A percentile compares a stretch with the other conserved stretches of the same genome.
These are phyloP conservation scores for Spodoptera litura DNA, from an alignment of 1,140 invertebrate genomes.

Conservation along the genomic window DNA sequence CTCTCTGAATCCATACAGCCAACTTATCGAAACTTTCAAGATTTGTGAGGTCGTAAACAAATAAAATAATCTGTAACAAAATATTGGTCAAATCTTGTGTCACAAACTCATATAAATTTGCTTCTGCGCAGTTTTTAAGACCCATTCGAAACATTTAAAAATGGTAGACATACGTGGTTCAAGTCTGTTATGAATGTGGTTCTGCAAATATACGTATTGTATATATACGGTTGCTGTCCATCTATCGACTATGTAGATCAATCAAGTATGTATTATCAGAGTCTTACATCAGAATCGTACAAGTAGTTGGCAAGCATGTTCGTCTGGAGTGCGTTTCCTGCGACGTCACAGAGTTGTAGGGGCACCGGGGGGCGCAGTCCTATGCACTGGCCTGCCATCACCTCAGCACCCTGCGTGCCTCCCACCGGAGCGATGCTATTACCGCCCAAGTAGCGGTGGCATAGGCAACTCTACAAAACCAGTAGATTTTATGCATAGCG, in stretches of 20 bases:
- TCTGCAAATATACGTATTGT: too few species aligned
- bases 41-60: slow-evolving; percentile 96
- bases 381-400: slow-evolving; percentile 89
- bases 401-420: slow-evolving; percentile 92
- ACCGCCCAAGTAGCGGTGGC: slow-evolving; percentile 78
- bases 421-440: slow-evolving; percentile 61
- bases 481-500: neutral
- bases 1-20: slow-evolving; percentile 90
- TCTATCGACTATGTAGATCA: neutral
- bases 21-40: slow-evolving; percentile 92
- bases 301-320: slow-evolving; percentile 95
- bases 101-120: too few species aligned
- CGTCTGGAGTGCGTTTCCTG: slow-evolving; percentile 91
- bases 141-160: too few species aligned
- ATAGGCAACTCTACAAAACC: slow-evolving; percentile 88
- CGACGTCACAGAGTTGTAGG: slow-evolving; percentile 94
- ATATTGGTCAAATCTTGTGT: neutral
- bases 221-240: too few species aligned
- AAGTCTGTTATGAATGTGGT: too few species aligned
- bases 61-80: slow-evolving; percentile 90
- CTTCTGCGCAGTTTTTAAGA: too few species aligned
- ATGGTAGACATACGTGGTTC: too few species aligned
- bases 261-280: neutral
- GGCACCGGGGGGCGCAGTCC: slow-evolving; percentile 85
- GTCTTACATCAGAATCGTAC: slow-evolving; percentile 91